Evolutionary conservation across 2,888 invertebrate genomes (phyloP), one percentile per base, ranked within the genome.

Genomic region (Sycophila texana): DNA sequence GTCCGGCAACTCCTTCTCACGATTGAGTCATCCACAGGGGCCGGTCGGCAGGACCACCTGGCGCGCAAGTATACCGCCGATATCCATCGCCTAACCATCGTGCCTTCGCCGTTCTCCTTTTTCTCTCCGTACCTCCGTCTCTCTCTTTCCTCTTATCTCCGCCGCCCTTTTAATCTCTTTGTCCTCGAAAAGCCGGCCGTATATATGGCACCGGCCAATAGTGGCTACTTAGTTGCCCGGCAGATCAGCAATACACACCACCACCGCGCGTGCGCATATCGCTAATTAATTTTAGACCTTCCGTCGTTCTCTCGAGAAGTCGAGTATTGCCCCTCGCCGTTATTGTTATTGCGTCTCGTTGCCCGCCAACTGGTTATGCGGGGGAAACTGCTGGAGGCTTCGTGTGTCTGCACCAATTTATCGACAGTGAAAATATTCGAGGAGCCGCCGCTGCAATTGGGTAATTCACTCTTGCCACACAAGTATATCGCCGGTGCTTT

Each of bases 21-120:
- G 88, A 89, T 89, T 89, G 88, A 89, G 88, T 89, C 88, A 89
- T 89, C 88, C 87, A 83, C 87, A 83, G 7, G 39, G 39, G 39
- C 86, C 86, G 61, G 39, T 55, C 85, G 85, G 84, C 85, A 85
- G 88, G 89, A 89, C 89, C 89, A 89, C 89, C 89, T 89, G 89
- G 87, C 82, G 86, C 86, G 88, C 47, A 10, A 47, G 3, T 47
- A 39, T 20, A 4, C 26, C 55, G 22, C n/a, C 65, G 53, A 71
- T 63, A 73, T 57, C 55, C 22, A 74, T 65, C 63, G 55, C 55
- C 26, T 74, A 18, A 63, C 57, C 65, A 65, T 65, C 65, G 53
- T 53, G 39, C 39, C 60, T 26, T 22, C 55, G 16, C 22, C 18
- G 14, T 14, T 39, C 39, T 39, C 39, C 39, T 39, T 39, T 39